phyloP scores from a whole-genome alignment of 2,797 vertebrate species.

The Enoplosus armatus region DNA sequence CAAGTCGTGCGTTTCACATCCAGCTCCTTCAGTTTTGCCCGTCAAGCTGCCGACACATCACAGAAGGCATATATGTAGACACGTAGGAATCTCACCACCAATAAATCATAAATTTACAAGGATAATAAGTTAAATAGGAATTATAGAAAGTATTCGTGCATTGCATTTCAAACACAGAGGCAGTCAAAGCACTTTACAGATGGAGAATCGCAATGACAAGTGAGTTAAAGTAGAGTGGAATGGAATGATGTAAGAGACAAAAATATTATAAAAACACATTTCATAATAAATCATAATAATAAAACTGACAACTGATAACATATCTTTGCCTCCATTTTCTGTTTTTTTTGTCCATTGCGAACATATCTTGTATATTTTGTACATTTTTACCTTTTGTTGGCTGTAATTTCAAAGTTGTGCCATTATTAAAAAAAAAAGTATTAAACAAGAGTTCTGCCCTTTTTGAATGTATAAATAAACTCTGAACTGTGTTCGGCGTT shows the following conservation, averaged over 20 bases:
- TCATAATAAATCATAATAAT: too few relatives aligned
- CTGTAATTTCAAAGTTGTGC: not conserved
- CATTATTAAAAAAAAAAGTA: not conserved
- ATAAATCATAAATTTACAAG: not conserved
- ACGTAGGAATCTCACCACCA: not conserved
- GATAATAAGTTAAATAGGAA: not conserved
- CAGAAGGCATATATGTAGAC: not conserved
- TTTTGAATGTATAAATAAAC: constrained; percentile 13
- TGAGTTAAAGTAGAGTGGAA: not conserved
- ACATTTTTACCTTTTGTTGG: too few relatives aligned
- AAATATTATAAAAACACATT: too few relatives aligned
- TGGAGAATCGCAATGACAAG: not conserved
- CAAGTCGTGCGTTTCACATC: constrained; percentile 14
- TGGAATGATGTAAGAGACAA: not conserved
- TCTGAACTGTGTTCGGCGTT: not conserved
- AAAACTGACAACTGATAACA: too few relatives aligned
- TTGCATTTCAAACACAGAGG: not conserved
- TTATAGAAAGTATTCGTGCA: not conserved
- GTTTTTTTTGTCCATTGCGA: not conserved
- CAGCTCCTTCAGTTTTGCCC: not conserved
- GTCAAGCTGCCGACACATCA: constrained; percentile 11
- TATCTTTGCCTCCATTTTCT: too few relatives aligned
- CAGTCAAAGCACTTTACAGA: too few relatives aligned
- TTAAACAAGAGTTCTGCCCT: not conserved
- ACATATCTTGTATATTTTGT: not conserved